Base-by-base conservation (phyloP, 2,797 vertebrate species). In the Rhodeus uyekii region DNA sequence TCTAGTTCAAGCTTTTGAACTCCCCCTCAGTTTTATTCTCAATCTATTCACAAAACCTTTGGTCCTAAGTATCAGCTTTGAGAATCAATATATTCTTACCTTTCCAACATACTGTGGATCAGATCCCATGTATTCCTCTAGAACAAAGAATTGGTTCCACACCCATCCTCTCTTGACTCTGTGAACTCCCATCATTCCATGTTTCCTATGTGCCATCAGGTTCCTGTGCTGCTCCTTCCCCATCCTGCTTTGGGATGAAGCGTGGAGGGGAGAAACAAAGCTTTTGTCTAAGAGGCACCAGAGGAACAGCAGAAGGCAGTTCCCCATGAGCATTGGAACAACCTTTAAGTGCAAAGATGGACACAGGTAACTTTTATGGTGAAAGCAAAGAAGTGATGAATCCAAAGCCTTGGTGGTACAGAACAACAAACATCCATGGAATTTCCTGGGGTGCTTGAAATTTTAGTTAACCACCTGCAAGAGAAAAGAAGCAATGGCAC, bases 111-210 rank as follows among this genome's bases (percentile, higher is more conserved):
- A 98, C 85, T 98, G 97, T 55, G 97, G 96, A 85, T 97, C 97
- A 4, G 96, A 95, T 55, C 96, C 97, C 96, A 97, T 97, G 89
- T 98, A 98, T 86, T 98, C 97, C 87, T 98, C 97, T 92, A 98
- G 94, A 72, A 98, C 96, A 86, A 98, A 98, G 91, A 98, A 98
- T 0, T 98, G 96, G 92, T 98, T 98, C 97, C 97, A 98, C 78
- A 98, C 96, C 97, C 97, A 98, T 88, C 97, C 97, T 90, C 97
- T 93, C 86, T 96, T 97, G 89, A 96, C 96, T 81, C 97, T 91
- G 72, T 96, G 95, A 79, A 88, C 87, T 84, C 91, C 92, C 2
- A 89, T 87, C 34, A 81, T 86, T 24, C 88, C 85, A 1, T 86
- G 88, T 80, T 89, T 90, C 84, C 85, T 81, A 6, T 78, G 80